Percentiles rank a stretch among this genome's conserved stretches.
Conservation (phyloP, 2,888 invertebrate species). For the Lasioglossum leucozonium region DNA sequence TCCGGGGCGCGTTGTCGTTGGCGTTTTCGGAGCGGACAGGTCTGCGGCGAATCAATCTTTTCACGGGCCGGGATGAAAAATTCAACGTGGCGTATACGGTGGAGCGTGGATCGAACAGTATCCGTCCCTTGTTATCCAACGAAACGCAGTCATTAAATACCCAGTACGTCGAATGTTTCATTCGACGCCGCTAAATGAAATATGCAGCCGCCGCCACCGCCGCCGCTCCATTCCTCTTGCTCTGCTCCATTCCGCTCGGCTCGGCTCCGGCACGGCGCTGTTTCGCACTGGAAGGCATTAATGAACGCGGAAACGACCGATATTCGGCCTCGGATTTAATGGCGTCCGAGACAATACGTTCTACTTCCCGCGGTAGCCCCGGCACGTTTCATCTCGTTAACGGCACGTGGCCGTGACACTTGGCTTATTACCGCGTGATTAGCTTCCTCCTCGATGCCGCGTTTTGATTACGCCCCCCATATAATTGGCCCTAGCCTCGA, state of each 20-base stretch:
- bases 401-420: constrained; percentile 35
- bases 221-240: not conserved
- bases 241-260: not conserved
- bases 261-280: not conserved
- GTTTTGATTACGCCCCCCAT: constrained; percentile 43
- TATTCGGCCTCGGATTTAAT: constrained; percentile 16
- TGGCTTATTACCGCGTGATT: constrained; percentile 39
- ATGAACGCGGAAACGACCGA: constrained; percentile 14
- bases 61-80: constrained; percentile 8
- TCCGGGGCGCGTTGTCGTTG: not conserved
- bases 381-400: constrained; percentile 43
- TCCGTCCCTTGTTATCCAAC: constrained; percentile 14
- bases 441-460: constrained; percentile 32
- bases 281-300: constrained; percentile 19
- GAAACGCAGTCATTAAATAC: constrained; percentile 28
- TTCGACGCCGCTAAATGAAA: constrained; percentile 24
- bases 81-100: not conserved
- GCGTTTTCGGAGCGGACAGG: constrained; percentile 4
- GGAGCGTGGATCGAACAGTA: constrained; percentile 8
- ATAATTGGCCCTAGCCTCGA: constrained; percentile 31
- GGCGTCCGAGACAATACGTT: not conserved
- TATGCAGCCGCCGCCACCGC: not conserved
- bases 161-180: constrained; percentile 24
- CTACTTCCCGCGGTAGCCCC: not conserved
- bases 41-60: constrained; percentile 21